Conservation (phyloP, 2,113 vertebrate genomes). For the Oplegnathus fasciatus region DNA sequence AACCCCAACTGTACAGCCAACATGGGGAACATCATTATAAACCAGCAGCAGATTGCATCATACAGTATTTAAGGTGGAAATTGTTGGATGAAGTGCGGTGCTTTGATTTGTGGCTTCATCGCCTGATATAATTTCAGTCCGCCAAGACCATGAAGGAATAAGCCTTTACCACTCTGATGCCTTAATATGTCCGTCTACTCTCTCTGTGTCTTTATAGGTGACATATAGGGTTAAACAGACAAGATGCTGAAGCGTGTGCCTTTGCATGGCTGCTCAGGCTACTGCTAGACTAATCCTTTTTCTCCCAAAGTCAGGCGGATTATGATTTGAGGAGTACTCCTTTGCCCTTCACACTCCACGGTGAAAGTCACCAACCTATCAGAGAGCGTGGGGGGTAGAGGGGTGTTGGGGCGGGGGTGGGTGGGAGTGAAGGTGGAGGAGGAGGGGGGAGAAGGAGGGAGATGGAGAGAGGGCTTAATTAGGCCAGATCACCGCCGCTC, state of each 20-base stretch:
- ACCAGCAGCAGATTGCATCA: conserved; percentile 18
- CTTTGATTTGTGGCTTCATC: conserved; percentile 50
- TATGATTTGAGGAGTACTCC: conserved; percentile 67
- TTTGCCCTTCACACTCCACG: conserved; percentile 72
- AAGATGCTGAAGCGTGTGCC: conserved; percentile 26
- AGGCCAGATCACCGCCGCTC: conserved; percentile 71
- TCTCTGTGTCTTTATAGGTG: conserved; percentile 12
- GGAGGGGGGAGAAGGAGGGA: not conserved
- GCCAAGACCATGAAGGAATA: conserved; percentile 21
- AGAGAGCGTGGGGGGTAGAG: conserved; percentile 22
- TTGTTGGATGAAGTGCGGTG: not conserved
- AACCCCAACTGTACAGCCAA: conserved; percentile 20
- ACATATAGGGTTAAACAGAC: conserved; percentile 50
- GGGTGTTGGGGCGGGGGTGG: not conserved
- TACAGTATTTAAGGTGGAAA: conserved; percentile 4
- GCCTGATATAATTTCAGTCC: conserved; percentile 11
- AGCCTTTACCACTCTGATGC: conserved; percentile 30
- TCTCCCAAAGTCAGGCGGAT: conserved; percentile 71
- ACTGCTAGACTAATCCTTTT: conserved; percentile 64
- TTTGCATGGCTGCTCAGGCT: conserved; percentile 48
- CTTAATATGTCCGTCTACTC: conserved; percentile 43
- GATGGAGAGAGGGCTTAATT: conserved; percentile 71
- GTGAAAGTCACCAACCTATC: conserved; percentile 73
- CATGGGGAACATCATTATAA: conserved; percentile 1
- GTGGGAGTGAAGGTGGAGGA: conserved; percentile 35